These are phyloP conservation scores for Subanguina moxae DNA, from an alignment of 1,140 invertebrate genomes.

Conservation along the genomic window DNA sequence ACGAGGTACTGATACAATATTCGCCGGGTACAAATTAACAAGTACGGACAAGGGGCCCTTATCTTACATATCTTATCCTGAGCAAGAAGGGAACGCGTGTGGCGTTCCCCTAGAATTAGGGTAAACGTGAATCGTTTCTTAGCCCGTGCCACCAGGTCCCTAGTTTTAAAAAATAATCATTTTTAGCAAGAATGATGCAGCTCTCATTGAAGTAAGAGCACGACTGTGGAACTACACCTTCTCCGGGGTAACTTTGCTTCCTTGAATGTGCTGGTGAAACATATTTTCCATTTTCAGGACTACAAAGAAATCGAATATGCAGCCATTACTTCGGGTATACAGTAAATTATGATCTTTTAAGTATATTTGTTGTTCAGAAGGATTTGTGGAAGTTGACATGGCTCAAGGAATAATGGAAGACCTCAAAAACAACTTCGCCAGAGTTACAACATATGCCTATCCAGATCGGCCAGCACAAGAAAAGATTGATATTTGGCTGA, in stretches of 20 bases:
- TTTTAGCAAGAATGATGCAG: constrained; percentile 43
- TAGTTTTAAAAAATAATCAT: constrained; percentile 13
- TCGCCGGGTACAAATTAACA: no score
- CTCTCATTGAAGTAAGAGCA: constrained; percentile 41
- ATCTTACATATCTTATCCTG: no score
- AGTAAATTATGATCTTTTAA: no score
- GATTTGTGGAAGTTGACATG: constrained; percentile 47
- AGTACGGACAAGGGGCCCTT: no score
- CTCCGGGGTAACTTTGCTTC: constrained; percentile 33
- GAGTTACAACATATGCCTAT: constrained; percentile 44
- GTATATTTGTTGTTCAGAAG: constrained; percentile 21
- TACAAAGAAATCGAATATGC: constrained; percentile 44
- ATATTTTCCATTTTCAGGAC: constrained; percentile 34
- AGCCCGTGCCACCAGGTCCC: background rate
- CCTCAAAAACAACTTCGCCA: constrained; percentile 43
- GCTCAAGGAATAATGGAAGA: constrained; percentile 48
- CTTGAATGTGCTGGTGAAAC: constrained; percentile 13
- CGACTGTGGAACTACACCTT: constrained; percentile 45
- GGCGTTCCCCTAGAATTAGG: no score
- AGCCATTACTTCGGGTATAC: constrained; percentile 29
- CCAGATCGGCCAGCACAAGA: constrained; percentile 43
- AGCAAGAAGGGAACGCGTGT: no score
- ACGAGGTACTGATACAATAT: no score
- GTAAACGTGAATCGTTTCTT: no score
- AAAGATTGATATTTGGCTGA: constrained; percentile 34